Base-by-base conservation (phyloP, 2,113 vertebrate species). In the Agapornis roseicollis region DNA sequence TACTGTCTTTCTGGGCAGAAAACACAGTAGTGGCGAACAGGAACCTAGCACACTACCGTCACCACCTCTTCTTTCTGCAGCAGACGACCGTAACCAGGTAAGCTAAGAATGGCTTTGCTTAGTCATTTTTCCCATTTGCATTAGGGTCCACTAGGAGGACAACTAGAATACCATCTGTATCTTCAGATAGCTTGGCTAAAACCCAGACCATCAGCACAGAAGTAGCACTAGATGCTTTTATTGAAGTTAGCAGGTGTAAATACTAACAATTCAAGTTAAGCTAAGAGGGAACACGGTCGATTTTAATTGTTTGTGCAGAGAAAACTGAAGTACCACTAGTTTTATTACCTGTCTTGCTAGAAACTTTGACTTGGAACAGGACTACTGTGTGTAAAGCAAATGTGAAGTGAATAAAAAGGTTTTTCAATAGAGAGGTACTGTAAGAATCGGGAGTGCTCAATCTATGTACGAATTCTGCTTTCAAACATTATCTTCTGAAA, bases 21-120 rank as follows among this genome's bases (percentile, higher is more conserved):
- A 99, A 97, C 99, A 99, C 97, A 99, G 99, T 96, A 99, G 99
- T 91, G 99, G 99, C 6, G 99, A 99, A 78, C 99, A 99, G 50
- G 99, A 99, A 72, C 98, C 98, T 37, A 98, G 98, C 93, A 99
- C 98, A 1, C 96, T 99, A 82, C 99, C 99, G 19, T 99, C 99
- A 1, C 99, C 99, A 1, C 99, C 99, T 29, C 98, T 99, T 9
- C 99, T 99, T 73, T 98, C 98, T 58, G 89, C 98, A 4, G 92
- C 96, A 16, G 99, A 99, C 17, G 99, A 99, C 80, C 86, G 97
- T 74, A 99, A 95, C 97, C 99, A 99, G 99, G 99, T 99, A 98
- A 96, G 90, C 66, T 35, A 70, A 35, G 49, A 8, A 4, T 3
- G 16, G 24, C 37, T 65, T 46, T 31, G 71, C 70, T 35, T 8